Base-by-base conservation (phyloP, 2,888 invertebrate genomes). In the Slavum lentiscoides region DNA sequence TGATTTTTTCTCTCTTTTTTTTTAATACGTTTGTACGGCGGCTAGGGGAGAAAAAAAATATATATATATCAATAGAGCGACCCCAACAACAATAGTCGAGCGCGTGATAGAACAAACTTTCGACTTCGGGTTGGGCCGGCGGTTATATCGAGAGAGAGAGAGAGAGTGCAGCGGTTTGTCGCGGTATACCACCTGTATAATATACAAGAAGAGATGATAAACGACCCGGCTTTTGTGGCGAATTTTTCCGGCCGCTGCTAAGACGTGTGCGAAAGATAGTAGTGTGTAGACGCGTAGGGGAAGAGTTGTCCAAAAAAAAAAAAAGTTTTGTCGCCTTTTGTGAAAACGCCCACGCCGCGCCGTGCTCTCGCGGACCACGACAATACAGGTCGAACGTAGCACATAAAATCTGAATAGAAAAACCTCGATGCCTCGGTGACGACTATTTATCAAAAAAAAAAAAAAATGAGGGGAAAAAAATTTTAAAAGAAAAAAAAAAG, bases 311-410 rank as follows among this genome's bases (percentile, higher is more conserved):
- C 70, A 80, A 80, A 80, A 30, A 30, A 30, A n/a, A 30, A 30
- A 4, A 30, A 80, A 80, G 80, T 80, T 80, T 80, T 80, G 80
- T 80, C 72, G 72, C 80, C 80, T 80, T 72, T 80, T 80, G 80
- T 80, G 72, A 72, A 72, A 72, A 80, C 72, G 43, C 30, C 4
- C 30, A 1, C 30, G 2, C 30, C 2, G 2, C 30, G 30, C 62
- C 43, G 19, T 68, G 72, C 80, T 72, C 55, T 58, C 80, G 80
- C 30, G 30, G 30, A 30, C n/a, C n/a, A n/a, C 30, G 80, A 80
- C 80, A 80, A 80, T 80, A 64, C 72, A 72, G 62, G 70, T 77
- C 69, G 55, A 68, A 68, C 58, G 64, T 72, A 30, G 2, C 30
- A 64, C 62, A 43, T 70, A 72, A 72, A 80, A 80, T 80, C 64